phyloP scores from a whole-genome alignment of 37 sponge, comb jelly and placozoan genomes.

The Aplysina aerophoba region DNA sequence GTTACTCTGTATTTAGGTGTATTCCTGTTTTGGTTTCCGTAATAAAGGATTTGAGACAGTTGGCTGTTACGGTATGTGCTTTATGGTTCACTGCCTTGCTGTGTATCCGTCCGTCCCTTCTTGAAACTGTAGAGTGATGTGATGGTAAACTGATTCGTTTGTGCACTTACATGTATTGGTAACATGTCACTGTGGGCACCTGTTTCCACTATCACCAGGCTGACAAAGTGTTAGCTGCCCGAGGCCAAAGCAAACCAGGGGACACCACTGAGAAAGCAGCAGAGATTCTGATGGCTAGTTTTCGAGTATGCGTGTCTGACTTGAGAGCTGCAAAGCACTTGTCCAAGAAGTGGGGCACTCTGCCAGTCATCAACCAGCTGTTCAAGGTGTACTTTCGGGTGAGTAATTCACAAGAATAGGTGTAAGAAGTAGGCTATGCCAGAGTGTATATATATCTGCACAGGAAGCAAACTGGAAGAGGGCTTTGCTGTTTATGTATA shows the following conservation, averaged over 20 bases:
- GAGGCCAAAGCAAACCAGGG: constrained; percentile 56
- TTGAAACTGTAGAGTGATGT: too few species aligned
- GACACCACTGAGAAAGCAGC: constrained; percentile 88
- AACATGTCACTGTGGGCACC: neutral
- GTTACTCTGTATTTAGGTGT: constrained; percentile 39
- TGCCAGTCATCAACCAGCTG: constrained; percentile 87
- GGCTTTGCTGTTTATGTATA: too few species aligned
- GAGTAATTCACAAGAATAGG: neutral
- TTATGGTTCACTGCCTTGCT: neutral
- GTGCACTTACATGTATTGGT: too few species aligned
- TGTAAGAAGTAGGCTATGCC: too few species aligned
- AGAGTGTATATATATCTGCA: too few species aligned
- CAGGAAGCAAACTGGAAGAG: too few species aligned
- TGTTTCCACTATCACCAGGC: constrained; percentile 46
- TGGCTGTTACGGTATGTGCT: constrained; percentile 42
- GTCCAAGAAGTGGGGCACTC: constrained; percentile 87
- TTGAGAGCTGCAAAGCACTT: constrained; percentile 61
- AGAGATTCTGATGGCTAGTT: constrained; percentile 89
- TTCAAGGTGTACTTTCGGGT: constrained; percentile 98
- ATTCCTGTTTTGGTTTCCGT: constrained; percentile 63
- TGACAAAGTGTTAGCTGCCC: constrained; percentile 21
- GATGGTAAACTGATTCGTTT: too few species aligned
- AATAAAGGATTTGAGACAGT: constrained; percentile 54
- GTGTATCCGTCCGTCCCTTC: too few species aligned
- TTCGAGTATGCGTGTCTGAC: constrained; percentile 92